Conservation (phyloP, 2,888 invertebrate genomes). For the Perdita meconis region DNA sequence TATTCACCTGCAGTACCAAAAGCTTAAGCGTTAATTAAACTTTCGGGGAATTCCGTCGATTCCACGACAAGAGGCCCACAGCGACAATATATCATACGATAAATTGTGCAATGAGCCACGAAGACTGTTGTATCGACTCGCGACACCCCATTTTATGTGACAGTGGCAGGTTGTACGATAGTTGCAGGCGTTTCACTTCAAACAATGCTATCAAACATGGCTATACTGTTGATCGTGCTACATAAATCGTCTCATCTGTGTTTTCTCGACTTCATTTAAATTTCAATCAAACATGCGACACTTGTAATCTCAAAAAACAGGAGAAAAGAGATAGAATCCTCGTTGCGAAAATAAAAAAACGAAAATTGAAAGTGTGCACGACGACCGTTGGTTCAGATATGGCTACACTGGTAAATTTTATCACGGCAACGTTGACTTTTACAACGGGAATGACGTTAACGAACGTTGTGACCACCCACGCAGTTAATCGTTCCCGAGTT, state of each 20-base stretch:
- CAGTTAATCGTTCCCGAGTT: slow-evolving; percentile 51
- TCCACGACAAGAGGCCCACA: neutral
- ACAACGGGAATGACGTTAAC: slow-evolving; percentile 56
- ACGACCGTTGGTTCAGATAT: slow-evolving; percentile 51
- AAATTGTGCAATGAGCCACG: too few species aligned
- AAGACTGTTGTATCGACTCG: too few species aligned
- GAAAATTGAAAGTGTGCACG: slow-evolving; percentile 2
- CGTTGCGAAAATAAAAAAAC: slow-evolving; percentile 12
- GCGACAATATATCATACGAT: too few species aligned
- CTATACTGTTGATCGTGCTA: too few species aligned
- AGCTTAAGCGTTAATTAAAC: neutral
- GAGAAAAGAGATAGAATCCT: too few species aligned
- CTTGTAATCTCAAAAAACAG: neutral
- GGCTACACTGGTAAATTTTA: slow-evolving; percentile 53
- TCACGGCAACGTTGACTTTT: slow-evolving; percentile 62
- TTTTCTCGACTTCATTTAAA: neutral
- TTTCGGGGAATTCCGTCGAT: neutral
- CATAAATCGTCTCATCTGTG: too few species aligned
- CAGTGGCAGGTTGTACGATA: too few species aligned
- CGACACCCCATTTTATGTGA: too few species aligned
- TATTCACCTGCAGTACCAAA: too few species aligned
- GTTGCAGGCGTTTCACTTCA: too few species aligned
- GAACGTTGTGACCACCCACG: slow-evolving; percentile 18
- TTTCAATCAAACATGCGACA: neutral
- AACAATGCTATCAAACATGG: too few species aligned